Evolutionary conservation across 2,888 invertebrate species (phyloP), one percentile per base, ranked within the genome.

Genomic region (Crocallis elinguaria): DNA sequence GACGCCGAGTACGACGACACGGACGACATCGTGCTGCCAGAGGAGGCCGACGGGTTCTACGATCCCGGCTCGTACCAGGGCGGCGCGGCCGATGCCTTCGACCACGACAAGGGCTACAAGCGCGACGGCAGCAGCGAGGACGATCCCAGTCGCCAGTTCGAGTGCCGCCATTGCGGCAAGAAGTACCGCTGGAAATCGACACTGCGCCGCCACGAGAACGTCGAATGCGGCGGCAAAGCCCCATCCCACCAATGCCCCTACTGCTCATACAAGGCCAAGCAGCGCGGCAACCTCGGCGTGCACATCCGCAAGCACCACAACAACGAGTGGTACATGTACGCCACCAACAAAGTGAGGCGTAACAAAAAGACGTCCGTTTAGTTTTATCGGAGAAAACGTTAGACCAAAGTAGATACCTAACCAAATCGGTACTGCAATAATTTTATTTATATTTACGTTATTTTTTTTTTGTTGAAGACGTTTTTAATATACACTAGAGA

Each of bases 151-250:
- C 86, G 93, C 2, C 94, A 94, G 75, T 96, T 96, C 84, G 94
- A 95, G 39, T 96, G 96, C 76, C 93, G 95, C 42, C 96, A 96
- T 78, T 97, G 97, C 86, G 96, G 96, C 60, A 96, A 96, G 83
- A 93, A 95, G 64, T 97, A 97, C 84, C 94, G 96, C 71, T 96
- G 96, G 96, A 96, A 95, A 87, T 96, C 96, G 41, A 96, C 96
- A 54, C 92, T 96, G 92, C 93, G 95, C 8, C 93, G 96, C 3
- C 96, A 96, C 87, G 96, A 96, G 84, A 95, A 94, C 89, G 96
- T 96, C 58, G 96, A 96, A 84, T 96, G 96, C 84, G 95, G 96
- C 35, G 96, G 96, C 61, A 96, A 96, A 79, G 95, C 96, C 61
- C 96, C 96, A 0, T 93, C 95, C 59, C 96, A 96, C 86, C 95